Evolutionary conservation across 2,113 vertebrate genomes (phyloP), one percentile per base, ranked within the genome.

Genomic region (Stigmatopora argus): DNA sequence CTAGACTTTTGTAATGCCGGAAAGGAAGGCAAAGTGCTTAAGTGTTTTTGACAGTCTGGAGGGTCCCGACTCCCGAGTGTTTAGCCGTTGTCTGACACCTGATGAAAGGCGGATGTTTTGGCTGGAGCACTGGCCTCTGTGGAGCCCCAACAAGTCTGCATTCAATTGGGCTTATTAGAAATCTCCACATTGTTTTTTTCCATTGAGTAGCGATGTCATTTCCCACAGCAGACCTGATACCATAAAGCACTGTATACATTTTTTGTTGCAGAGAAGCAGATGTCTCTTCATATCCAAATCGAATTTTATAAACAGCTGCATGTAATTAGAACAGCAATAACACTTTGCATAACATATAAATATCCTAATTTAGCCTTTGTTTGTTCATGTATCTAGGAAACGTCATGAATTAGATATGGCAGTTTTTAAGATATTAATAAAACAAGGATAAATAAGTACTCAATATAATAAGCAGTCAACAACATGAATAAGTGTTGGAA

Each of bases 81-180:
- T 73, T 19, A 78, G 73, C 79, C 85, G 84, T 81, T 83, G 83
- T 83, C 38, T 66, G 70, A 57, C 15, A 65, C 65, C 78, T 79
- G 71, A 74, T 62, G 70, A 78, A 70, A 80, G 46, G 66, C 19
- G 64, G 73, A 80, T 85, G 79, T 88, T 83, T 74, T 74, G 73
- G 48, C 78, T 82, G 70, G 51, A 60, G 62, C 34, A 9, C 47
- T 38, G 12, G 60, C 59, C 74, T 78, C 66, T 13, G 14, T 52
- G 69, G 72, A 71, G 56, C 31, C 48, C 38, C 65, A 21, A 44
- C 48, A 69, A 13, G 51, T 57, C 64, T 72, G 61, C 48, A 62
- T 68, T 76, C 65, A 65, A 74, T 53, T 74, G 45, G 19, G 61
- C 68, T 64, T 70, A 69, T 67, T 75, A 59, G 9, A 66, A 55